Evolutionary conservation across 2,797 vertebrate genomes (phyloP).

Genomic region (Nothura maculosa): DNA sequence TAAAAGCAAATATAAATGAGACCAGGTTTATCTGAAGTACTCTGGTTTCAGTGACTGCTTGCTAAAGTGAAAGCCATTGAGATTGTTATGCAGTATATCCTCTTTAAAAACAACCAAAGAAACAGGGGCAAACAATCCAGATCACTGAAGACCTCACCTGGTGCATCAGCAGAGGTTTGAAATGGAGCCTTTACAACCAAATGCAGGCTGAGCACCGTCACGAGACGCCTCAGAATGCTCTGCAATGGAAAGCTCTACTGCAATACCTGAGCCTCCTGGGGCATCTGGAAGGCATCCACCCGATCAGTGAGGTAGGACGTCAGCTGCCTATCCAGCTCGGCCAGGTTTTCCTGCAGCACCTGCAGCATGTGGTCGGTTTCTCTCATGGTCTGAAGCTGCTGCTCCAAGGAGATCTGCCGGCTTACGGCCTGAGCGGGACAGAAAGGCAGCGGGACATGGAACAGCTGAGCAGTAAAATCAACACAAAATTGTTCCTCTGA

Average conservation of each 20-base stretch:
- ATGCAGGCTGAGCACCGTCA: not conserved
- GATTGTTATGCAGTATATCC: not conserved
- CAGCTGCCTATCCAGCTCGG: conserved; percentile 92
- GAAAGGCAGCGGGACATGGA: not conserved
- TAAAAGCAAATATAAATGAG: not conserved
- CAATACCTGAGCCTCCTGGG: conserved; percentile 94
- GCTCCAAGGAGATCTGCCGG: conserved; percentile 91
- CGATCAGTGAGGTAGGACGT: conserved; percentile 95
- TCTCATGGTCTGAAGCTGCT: conserved; percentile 88
- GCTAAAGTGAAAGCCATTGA: not conserved
- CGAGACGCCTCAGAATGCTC: not conserved
- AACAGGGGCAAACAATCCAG: not conserved
- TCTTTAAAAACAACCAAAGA: not conserved
- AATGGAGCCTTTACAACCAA: not conserved
- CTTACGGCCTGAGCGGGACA: conserved; percentile 85
- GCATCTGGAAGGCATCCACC: conserved; percentile 94
- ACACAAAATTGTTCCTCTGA: not conserved
- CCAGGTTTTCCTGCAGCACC: conserved; percentile 90
- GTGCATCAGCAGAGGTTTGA: not conserved
- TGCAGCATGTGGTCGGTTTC: conserved; percentile 91
- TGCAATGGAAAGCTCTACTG: not conserved
- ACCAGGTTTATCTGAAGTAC: not conserved
- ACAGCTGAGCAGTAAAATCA: not conserved
- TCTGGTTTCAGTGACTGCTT: not conserved
- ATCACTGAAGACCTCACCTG: not conserved